phyloP scores from a whole-genome alignment of 2,888 invertebrate species.

The Leptinotarsa haldemani region DNA sequence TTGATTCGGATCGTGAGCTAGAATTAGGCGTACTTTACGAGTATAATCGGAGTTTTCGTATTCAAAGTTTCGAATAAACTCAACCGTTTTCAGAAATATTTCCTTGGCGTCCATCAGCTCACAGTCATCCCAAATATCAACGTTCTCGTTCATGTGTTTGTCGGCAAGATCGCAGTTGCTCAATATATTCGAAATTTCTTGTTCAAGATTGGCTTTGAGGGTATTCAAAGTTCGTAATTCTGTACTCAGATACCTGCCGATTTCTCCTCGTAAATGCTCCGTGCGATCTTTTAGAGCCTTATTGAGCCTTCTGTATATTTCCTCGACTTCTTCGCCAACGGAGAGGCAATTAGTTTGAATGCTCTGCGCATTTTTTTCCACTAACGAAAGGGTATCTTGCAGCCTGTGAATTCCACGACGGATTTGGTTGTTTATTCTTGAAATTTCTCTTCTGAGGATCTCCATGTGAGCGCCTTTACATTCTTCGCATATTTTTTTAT shows the following conservation, averaged over 20 bases:
- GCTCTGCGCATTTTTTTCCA: constrained; percentile 89
- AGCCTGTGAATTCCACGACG: constrained; percentile 88
- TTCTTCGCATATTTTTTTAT: constrained; percentile 95
- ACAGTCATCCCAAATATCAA: constrained; percentile 90
- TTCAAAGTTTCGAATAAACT: constrained; percentile 94
- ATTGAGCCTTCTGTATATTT: constrained; percentile 86
- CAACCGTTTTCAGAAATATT: constrained; percentile 94
- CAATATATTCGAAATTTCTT: constrained; percentile 93
- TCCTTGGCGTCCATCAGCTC: constrained; percentile 96
- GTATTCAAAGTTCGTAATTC: constrained; percentile 88
- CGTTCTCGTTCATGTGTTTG: constrained; percentile 88
- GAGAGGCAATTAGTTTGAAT: constrained; percentile 90
- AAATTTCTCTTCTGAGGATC: constrained; percentile 80
- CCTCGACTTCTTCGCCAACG: constrained; percentile 94
- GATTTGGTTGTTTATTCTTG: constrained; percentile 69
- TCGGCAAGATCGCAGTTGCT: constrained; percentile 97
- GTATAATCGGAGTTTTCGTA: constrained; percentile 92
- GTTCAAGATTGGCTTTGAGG: constrained; percentile 92
- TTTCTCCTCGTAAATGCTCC: constrained; percentile 86
- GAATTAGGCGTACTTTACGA: constrained; percentile 85
- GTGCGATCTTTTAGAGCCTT: constrained; percentile 92
- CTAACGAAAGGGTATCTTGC: constrained; percentile 84
- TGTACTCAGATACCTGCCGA: constrained; percentile 90
- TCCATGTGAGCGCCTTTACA: constrained; percentile 98
- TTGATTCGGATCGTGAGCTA: constrained; percentile 93